Conservation (phyloP, 1,140 invertebrate species). For the Pteromalus puparum region DNA sequence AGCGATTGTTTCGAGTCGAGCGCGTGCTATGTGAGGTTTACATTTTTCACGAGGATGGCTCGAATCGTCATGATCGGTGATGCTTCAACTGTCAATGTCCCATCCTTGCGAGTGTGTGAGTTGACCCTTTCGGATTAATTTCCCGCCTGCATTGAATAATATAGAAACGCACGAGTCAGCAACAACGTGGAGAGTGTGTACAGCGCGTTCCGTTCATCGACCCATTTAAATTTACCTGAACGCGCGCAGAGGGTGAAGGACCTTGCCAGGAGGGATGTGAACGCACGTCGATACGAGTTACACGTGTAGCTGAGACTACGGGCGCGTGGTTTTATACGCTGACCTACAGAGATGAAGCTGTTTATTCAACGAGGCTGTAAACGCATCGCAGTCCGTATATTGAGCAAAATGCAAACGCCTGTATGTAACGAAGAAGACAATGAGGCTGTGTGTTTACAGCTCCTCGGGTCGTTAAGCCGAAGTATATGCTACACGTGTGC, state of each 20-base stretch:
- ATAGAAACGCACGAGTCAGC: no score
- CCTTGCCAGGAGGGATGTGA: conserved; percentile 27
- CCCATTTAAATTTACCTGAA: no score
- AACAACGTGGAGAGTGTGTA: no score
- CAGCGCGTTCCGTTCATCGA: no score
- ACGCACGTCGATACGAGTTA: conserved; percentile 1
- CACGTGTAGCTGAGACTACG: background rate
- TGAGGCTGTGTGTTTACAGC: no score
- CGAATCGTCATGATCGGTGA: background rate
- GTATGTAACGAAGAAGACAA: no score
- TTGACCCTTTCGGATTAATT: conserved; percentile 10
- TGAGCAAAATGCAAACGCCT: no score
- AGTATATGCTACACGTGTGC: background rate
- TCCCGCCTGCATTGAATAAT: no score
- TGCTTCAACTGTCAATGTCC: background rate
- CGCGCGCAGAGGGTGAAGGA: conserved; percentile 25
- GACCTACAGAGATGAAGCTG: background rate
- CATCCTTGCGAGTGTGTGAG: background rate
- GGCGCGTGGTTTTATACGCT: background rate
- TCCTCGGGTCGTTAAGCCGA: background rate
- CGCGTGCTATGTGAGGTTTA: background rate
- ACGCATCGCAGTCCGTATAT: no score
- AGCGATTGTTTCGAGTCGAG: background rate
- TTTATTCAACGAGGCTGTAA: background rate
- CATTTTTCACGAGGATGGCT: background rate